Percentiles rank a stretch among this genome's conserved stretches.
These are phyloP conservation scores for Sciurus niger DNA, from an alignment of 2,113 vertebrate genomes.

Conservation along the genomic window DNA sequence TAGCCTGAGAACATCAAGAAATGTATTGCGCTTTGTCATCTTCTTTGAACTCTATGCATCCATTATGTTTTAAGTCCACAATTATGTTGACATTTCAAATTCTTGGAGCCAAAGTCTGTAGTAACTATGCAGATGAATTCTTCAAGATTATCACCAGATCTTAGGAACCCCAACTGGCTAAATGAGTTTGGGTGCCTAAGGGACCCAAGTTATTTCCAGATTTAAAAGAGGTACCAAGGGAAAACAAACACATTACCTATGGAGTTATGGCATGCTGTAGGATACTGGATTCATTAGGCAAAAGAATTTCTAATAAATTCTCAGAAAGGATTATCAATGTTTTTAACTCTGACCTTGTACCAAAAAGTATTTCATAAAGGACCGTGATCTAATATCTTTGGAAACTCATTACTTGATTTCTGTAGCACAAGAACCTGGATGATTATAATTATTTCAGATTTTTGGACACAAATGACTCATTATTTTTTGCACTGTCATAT, in stretches of 20 bases:
- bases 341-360: not conserved
- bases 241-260: fast-evolving
- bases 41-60: not conserved
- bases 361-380: not conserved
- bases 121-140: not conserved
- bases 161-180: not conserved
- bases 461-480: not conserved
- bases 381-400: not conserved
- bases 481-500: not conserved
- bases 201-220: not conserved
- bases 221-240: not conserved
- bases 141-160: not conserved
- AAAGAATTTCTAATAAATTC: not conserved
- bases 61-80: not conserved
- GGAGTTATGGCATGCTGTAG: fast-evolving
- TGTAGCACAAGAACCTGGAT: not conserved
- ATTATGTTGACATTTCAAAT: not conserved
- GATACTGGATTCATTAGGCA: not conserved
- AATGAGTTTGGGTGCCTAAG: not conserved
- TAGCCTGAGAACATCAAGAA: not conserved
- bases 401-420: not conserved
- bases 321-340: not conserved
- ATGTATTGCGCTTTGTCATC: not conserved
- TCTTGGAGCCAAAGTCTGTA: not conserved
- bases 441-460: not conserved